Conservation (phyloP, 1,140 invertebrate genomes). For the Sycophila sp. region DNA sequence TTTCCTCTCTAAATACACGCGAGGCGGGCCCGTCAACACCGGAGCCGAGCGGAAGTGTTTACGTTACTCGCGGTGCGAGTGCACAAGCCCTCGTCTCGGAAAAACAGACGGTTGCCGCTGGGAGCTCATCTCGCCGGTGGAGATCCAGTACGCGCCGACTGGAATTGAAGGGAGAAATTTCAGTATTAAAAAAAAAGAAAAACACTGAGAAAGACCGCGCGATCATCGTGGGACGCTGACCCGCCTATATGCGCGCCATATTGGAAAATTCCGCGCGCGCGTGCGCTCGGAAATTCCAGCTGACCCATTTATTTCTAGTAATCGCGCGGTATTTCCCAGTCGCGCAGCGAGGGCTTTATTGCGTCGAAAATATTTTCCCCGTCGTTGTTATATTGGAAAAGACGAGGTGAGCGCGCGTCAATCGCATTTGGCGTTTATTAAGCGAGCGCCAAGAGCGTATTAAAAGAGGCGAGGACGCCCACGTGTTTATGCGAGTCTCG, state of each 20-base stretch:
- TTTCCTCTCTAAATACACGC: slow-evolving; percentile 14
- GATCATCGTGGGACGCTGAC: not conserved
- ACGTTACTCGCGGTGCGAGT: not conserved
- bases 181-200: not conserved
- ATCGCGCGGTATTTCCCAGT: not conserved
- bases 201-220: not conserved
- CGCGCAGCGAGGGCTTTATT: not conserved
- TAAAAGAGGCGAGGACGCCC: not conserved
- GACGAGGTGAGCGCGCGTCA: too few relatives aligned
- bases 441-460: too few relatives aligned
- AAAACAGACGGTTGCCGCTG: too few relatives aligned
- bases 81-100: too few relatives aligned
- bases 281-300: slow-evolving; percentile 1
- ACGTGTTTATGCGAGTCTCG: slow-evolving; percentile 26
- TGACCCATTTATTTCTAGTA: slow-evolving; percentile 36
- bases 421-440: not conserved
- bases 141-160: not conserved
- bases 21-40: not conserved
- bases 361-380: not conserved
- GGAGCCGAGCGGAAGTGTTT: not conserved
- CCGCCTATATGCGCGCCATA: not conserved
- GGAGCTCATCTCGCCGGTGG: not conserved
- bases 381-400: not conserved
- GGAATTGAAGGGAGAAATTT: not conserved
- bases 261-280: slow-evolving; percentile 28